Evolutionary conservation across 2,113 vertebrate species (phyloP), one percentile per base, ranked within the genome.

Genomic region (Sander vitreus): DNA sequence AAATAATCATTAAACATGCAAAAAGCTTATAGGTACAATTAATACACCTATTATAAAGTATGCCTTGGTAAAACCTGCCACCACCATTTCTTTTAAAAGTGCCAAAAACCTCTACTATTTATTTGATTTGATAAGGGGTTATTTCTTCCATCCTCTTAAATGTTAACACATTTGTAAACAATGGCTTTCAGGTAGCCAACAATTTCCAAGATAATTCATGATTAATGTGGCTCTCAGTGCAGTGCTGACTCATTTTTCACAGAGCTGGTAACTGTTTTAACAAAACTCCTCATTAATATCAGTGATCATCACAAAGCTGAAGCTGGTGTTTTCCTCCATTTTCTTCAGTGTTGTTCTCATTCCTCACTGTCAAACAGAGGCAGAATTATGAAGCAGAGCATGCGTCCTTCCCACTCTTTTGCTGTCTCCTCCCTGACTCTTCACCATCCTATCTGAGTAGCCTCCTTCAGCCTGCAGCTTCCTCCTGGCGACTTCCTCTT

Each of bases 281-380:
- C 36, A 73, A 65, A 67, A 67, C 65, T 51, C 12, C 62, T 81
- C 78, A 71, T 89, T 85, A 66, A 82, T 77, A 62, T 81, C 47
- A 19, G 50, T 0, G 36, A 76, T 59, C 27, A 33, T 51, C 75
- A 43, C 57, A 27, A 30, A 71, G 53, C 30, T 2, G 6, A 19
- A 33, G 57, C 45, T 8, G 4, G 18, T 54, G 45, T 83, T 83
- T 88, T 72, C 67, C 13, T 36, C 11, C 4, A 0, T 67, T 71
- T 18, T 62, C 27, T 23, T n/a, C 54, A 0, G 9, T 1, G 45
- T 51, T 73, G 15, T 71, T 78, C 27, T 82, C 74, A 64, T 84
- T 50, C 47, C 30, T 90, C 80, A 75, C 68, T 85, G 85, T 70
- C 76, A 3, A 47, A 27, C 51, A 1, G 25, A 39, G 57, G 60